Evolutionary conservation across 2,888 invertebrate species (phyloP), one percentile per base, ranked within the genome.

Genomic region (Lochmaea capreae): DNA sequence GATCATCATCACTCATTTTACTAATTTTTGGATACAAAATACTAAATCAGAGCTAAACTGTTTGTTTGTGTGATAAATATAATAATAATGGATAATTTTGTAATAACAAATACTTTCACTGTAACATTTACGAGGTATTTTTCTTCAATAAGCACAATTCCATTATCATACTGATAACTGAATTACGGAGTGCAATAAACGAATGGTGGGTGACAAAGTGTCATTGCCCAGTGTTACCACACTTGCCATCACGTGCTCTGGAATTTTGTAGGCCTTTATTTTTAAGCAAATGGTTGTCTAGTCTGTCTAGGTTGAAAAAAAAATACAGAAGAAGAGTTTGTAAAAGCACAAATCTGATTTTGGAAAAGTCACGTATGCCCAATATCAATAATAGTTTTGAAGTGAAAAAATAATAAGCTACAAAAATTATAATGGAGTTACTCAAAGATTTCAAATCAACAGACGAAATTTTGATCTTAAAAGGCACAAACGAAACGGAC

Each of bases 1-100:
- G 91, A 88, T 97, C 97, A 88, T 97, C 97, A 89, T 97, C 97
- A 88, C 97, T 97, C 96, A 97, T 97, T 84, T 79, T 81, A 75
- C 26, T 66, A 49, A 52, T 69, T 62, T 59, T 16, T 49, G n/a
- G 49, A 14, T 14, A n/a, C 33, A 39, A 39, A 39, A 39, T 33
- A 33, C 6, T 39, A 39, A 39, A 9, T 8, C 9, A 8, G 33
- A 46, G 11, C 46, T 14, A 46, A 11, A 46, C 46, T 3, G 14
- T 12, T 12, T 43, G 14, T 46, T 12, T 46, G 12, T 14, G 4
- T 12, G 11, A 46, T 46, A 14, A 46, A 12, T 46, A 12, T 46
- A 46, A 14, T 46, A 14, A 12, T 46, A 12, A 46, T 11, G 42
- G 11, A 42, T 42, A 42, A 46, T 43, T 2, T 46, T 11, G 3